Evolutionary conservation across 2,888 invertebrate genomes (phyloP), one percentile per base, ranked within the genome.

Genomic region (Anthrax anthrax): DNA sequence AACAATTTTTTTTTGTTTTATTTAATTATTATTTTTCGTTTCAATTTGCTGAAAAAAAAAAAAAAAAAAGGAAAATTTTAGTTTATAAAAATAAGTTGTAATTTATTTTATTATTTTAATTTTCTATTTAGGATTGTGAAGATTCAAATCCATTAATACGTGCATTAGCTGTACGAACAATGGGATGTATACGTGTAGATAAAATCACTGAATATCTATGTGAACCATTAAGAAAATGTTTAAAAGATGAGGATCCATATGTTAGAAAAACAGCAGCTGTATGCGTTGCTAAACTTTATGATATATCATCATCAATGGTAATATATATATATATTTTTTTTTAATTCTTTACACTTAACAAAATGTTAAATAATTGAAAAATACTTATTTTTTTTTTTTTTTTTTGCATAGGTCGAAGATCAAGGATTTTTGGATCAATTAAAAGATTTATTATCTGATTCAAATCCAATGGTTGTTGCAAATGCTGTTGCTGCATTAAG

Each of bases 391-490:
- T n/a, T 14, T 39, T n/a, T 37, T 36, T 16, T 27, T 19, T 6
- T 27, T 42, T 9, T 2, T 27, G 5, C 9, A 1, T 23, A 60
- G 60, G 60, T 69, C 10, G 69, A 69, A 51, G 69, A 69, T 55
- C 87, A 98, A 76, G 97, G 96, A 29, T 98, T 98, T 68, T 72
- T 98, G 53, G 97, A 98, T 65, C 90, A 96, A 60, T 70, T 98
- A 23, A 92, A 94, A 65, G 98, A 99, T 69, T 72, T 99, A 44
- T 72, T 99, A 37, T 96, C 96, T 42, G 98, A 98, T 70, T 97
- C 97, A 1, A 99, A 99, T 71, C 98, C 98, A 1, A 98, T 98
- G 98, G 98, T 96, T 34, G 98, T 98, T 2, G 98, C 98, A 1
- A 98, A 98, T 70, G 97, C 97, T 1, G 97, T 98, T 1, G 98